Evolutionary conservation across 2,797 vertebrate genomes (phyloP).

Genomic region (Coendou prehensilis): DNA sequence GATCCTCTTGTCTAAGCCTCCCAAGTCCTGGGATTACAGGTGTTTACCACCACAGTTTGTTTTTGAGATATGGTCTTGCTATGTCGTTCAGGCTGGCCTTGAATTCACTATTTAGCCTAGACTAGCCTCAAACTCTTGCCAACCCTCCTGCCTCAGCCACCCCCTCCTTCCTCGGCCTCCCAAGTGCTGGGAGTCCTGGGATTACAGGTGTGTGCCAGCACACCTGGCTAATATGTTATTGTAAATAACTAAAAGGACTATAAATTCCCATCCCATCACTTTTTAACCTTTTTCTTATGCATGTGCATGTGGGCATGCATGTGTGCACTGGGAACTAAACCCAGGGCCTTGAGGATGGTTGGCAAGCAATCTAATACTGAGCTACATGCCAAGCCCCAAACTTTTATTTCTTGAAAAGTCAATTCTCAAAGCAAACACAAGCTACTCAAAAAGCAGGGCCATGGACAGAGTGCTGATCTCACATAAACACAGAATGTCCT

Average conservation of each 20-base stretch:
- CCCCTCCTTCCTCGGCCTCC: background rate
- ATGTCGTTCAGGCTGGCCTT: background rate
- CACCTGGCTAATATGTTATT: background rate
- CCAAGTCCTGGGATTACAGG: background rate
- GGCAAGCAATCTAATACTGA: background rate
- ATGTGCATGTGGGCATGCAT: background rate
- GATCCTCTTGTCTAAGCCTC: background rate
- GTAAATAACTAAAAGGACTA: background rate
- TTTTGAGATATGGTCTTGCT: background rate
- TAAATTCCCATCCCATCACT: background rate
- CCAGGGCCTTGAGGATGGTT: background rate
- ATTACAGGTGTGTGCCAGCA: background rate
- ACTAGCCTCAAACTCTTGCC: background rate
- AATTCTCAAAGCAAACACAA: conserved; percentile 65
- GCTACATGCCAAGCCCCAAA: background rate
- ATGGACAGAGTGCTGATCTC: background rate
- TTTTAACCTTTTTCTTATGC: background rate
- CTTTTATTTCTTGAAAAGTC: conserved; percentile 47
- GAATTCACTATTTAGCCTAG: background rate
- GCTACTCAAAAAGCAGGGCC: conserved; percentile 55
- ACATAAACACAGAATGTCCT: background rate
- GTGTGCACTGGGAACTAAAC: background rate
- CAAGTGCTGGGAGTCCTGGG: background rate
- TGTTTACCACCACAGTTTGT: background rate
- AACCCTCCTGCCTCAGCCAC: background rate